Evolutionary conservation across 37 sponge, comb jelly and placozoan species (phyloP).

Genomic region (Beroe forskalii): DNA sequence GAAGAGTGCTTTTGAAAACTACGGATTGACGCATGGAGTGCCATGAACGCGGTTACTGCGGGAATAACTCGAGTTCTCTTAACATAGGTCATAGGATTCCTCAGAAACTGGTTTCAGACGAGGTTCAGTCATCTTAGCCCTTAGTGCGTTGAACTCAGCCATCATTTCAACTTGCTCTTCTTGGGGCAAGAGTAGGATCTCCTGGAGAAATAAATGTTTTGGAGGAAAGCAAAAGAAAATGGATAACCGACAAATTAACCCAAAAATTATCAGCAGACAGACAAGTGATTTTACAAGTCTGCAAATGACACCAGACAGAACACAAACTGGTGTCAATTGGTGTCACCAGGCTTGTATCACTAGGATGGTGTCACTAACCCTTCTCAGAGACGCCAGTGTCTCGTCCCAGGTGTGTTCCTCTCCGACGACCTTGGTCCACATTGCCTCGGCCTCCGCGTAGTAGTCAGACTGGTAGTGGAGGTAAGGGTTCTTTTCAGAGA

Average conservation of each 20-base stretch:
- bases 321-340: too few species aligned
- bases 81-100: constrained; percentile 47
- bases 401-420: constrained; percentile 35
- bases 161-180: constrained; percentile 29
- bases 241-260: too few species aligned
- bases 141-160: constrained; percentile 4
- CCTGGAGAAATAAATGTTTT: constrained; percentile 32
- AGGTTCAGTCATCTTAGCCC: constrained; percentile 24
- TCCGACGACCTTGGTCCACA: neutral
- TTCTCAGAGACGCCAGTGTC: constrained; percentile 19
- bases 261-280: too few species aligned
- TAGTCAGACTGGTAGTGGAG: constrained; percentile 63
- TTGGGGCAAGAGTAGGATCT: neutral
- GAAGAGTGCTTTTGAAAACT: too few species aligned
- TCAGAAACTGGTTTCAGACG: neutral
- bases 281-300: too few species aligned
- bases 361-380: too few species aligned
- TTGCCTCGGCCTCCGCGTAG: neutral
- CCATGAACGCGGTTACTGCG: too few species aligned
- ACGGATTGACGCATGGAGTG: too few species aligned
- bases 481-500: constrained; percentile 37
- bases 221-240: too few species aligned
- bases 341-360: too few species aligned
- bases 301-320: too few species aligned
- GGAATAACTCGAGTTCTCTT: too few species aligned